Evolutionary conservation across 2,888 invertebrate genomes (phyloP).

Genomic region (Trissonchulus sp.): DNA sequence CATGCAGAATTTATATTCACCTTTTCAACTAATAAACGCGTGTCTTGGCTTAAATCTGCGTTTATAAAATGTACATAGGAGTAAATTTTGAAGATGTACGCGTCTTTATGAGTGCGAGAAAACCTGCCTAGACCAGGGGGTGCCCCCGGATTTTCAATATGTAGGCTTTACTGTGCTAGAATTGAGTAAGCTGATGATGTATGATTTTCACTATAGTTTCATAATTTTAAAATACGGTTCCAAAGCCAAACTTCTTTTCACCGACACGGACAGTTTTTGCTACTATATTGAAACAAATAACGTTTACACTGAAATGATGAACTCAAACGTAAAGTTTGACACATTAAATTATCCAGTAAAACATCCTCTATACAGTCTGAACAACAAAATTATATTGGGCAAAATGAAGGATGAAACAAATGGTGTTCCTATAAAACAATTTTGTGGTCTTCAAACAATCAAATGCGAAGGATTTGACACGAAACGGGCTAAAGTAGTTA

Average conservation of each 20-base stretch:
- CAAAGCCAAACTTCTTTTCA: neutral
- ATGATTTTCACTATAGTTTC: conserved; percentile 2
- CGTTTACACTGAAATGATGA: conserved; percentile 1
- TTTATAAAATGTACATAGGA: too few relatives aligned
- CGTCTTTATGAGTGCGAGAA: too few relatives aligned
- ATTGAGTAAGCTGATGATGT: neutral
- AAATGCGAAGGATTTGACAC: neutral
- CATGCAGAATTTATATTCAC: too few relatives aligned
- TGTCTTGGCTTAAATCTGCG: too few relatives aligned
- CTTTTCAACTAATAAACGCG: too few relatives aligned
- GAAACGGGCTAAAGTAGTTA: conserved; percentile 1
- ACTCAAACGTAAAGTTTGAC: too few relatives aligned
- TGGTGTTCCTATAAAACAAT: neutral
- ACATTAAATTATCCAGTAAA: neutral
- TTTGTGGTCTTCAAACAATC: neutral
- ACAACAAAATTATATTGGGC: neutral
- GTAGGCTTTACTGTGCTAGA: too few relatives aligned
- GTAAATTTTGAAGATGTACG: neutral
- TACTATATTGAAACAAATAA: too few relatives aligned
- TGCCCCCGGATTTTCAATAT: too few relatives aligned
- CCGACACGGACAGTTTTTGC: conserved; percentile 5
- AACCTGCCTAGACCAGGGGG: too few relatives aligned
- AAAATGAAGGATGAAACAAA: conserved; percentile 7
- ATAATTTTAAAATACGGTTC: too few relatives aligned
- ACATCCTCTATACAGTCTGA: conserved; percentile 4